Conservation (phyloP, 2,113 vertebrate genomes). For the Vulpes ferrilata region DNA sequence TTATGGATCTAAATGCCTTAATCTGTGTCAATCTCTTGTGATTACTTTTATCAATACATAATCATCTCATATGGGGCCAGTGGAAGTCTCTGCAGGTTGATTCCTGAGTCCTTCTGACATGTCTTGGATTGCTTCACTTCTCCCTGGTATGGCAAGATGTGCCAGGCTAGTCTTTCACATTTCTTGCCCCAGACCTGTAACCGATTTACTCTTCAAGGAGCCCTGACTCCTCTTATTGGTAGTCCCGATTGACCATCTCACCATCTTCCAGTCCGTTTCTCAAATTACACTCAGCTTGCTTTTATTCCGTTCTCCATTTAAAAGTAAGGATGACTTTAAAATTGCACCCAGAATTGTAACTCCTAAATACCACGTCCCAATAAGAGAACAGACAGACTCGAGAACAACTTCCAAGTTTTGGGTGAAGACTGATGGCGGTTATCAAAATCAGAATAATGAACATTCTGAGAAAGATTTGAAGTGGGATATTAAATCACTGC, state of each 20-base stretch:
- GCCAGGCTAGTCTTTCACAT: not conserved
- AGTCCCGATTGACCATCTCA: not conserved
- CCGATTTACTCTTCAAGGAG: constrained; percentile 12
- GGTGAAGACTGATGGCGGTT: not conserved
- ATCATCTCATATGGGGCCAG: not conserved
- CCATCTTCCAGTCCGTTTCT: not conserved
- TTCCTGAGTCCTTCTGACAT: not conserved
- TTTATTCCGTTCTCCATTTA: not conserved
- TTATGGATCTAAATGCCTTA: not conserved
- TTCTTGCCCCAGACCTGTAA: constrained; percentile 24
- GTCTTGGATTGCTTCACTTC: not conserved
- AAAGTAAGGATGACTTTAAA: constrained; percentile 4
- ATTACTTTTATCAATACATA: constrained; percentile 8
- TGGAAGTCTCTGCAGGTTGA: not conserved
- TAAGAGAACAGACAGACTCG: not conserved
- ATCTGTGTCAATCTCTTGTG: not conserved
- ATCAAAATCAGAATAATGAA: not conserved
- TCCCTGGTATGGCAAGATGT: not conserved
- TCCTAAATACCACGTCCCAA: not conserved
- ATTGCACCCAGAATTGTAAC: not conserved
- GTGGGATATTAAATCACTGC: not conserved
- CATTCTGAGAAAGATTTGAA: constrained; percentile 40
- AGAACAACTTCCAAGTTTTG: not conserved
- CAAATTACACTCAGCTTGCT: not conserved
- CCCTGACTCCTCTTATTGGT: not conserved